Conservation (phyloP, 2,888 invertebrate genomes). For the Zootermopsis nevadensis region DNA sequence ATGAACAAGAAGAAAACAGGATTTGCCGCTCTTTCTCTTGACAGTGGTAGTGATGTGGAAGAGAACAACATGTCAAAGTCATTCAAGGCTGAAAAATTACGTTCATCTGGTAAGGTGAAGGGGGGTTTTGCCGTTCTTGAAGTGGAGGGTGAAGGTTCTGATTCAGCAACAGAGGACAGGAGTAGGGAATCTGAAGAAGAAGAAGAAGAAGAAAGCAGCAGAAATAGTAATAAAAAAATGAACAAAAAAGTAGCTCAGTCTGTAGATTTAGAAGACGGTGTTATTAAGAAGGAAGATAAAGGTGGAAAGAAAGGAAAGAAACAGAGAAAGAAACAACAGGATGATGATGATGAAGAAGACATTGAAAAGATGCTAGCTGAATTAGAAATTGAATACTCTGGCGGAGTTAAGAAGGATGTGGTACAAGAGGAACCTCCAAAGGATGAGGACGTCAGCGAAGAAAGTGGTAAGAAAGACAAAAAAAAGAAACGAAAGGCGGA, state of each 20-base stretch:
- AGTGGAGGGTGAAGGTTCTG: constrained; percentile 63
- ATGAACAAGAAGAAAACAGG: constrained; percentile 46
- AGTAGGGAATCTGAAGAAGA: constrained; percentile 52
- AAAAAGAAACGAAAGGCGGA: constrained; percentile 57
- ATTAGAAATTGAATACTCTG: constrained; percentile 83
- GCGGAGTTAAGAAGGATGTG: constrained; percentile 67
- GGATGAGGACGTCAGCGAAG: constrained; percentile 52
- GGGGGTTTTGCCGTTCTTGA: constrained; percentile 76
- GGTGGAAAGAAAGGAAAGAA: constrained; percentile 55
- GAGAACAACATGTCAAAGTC: constrained; percentile 28
- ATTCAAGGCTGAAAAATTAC: constrained; percentile 19
- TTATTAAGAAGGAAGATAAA: constrained; percentile 48
- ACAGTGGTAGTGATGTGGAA: constrained; percentile 41
- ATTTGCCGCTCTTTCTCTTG: constrained; percentile 44
- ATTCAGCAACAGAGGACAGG: constrained; percentile 37
- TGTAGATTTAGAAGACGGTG: neutral
- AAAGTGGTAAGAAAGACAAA: constrained; percentile 52
- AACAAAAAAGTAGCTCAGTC: constrained; percentile 5
- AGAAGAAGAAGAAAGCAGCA: neutral
- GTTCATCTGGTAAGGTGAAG: constrained; percentile 51
- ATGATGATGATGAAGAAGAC: constrained; percentile 78
- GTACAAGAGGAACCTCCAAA: constrained; percentile 57
- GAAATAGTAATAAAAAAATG: constrained; percentile 8
- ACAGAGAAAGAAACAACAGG: constrained; percentile 71
- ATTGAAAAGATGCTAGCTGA: constrained; percentile 87